Base-by-base conservation (phyloP, 2,888 invertebrate species). In the Marasmarcha lunaedactyla region DNA sequence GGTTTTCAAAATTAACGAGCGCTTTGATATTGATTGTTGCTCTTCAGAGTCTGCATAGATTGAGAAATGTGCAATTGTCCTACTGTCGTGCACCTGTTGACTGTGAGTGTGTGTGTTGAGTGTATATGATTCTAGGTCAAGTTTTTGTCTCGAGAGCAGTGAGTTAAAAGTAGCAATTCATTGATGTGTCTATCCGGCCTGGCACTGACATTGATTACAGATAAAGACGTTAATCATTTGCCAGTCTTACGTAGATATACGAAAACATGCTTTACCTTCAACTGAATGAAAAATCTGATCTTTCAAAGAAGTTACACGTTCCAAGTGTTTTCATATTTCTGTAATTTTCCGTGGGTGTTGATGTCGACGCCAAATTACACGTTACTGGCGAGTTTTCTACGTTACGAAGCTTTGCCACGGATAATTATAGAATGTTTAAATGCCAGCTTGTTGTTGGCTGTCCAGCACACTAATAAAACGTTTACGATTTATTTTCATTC, bases 121-220 rank as follows among this genome's bases (percentile, higher is more conserved):
- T n/a, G n/a, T n/a, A n/a, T 7, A 30, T 30, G 6, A 9, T 10
- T 30, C 57, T 58, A 61, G 63, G 69, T 69, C 64, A 68, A 63
- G 62, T 66, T 71, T 72, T 72, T 71, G 65, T 66, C 66, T 59
- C 70, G 63, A 59, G 65, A 66, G 69, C 57, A 64, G 56, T 46
- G 50, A 52, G 55, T 59, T 46, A 59, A 76, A 78, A 78, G 77
- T 76, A 59, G 54, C 49, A 49, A 52, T 48, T 57, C 72, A 72
- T 76, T 77, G 77, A 78, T 74, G 66, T 58, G 61, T 64, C 70
- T 64, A 63, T 59, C 57, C 54, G 67, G 59, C 63, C 59, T 72
- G 79, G 64, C 79, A 79, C 64, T 83, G 81, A 79, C 81, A 83
- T 73, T 81, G 78, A 66, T 50, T 53, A 49, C 49, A 50, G 47